These are phyloP conservation scores for Callipepla squamata DNA, from an alignment of 2,113 vertebrate species.

Conservation along the genomic window DNA sequence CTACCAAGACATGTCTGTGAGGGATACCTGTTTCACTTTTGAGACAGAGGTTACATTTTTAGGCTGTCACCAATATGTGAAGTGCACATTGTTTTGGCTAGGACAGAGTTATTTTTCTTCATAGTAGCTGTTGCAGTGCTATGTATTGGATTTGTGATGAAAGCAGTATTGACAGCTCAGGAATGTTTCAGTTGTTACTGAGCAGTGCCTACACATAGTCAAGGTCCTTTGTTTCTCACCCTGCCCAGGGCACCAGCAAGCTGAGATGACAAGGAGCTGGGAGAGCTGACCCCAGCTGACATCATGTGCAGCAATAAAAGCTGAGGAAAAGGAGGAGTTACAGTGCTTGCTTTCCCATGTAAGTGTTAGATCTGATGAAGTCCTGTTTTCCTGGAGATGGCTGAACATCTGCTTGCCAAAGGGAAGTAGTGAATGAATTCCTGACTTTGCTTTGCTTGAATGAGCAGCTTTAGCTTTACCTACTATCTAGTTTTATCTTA, in stretches of 20 bases:
- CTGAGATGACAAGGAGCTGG: background rate
- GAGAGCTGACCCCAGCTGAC: background rate
- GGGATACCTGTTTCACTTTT: background rate
- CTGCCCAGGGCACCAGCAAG: background rate
- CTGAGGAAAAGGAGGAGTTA: background rate
- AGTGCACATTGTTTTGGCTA: background rate
- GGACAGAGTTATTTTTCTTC: background rate
- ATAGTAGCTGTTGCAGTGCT: background rate
- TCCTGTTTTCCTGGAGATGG: background rate
- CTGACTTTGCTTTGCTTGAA: background rate
- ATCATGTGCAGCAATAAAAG: background rate
- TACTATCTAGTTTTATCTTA: background rate
- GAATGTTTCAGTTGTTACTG: background rate
- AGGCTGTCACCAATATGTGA: rapidly evolving
- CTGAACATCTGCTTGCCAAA: background rate
- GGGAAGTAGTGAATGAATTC: background rate
- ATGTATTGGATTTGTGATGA: background rate
- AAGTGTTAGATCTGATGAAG: background rate
- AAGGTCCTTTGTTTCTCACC: background rate
- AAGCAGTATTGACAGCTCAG: background rate
- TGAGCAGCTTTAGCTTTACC: background rate
- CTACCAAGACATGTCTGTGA: background rate
- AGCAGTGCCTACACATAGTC: background rate
- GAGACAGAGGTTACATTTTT: background rate
- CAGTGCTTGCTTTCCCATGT: background rate